Evolutionary conservation across 1,140 invertebrate genomes (phyloP).

Genomic region (Manduca sexta): DNA sequence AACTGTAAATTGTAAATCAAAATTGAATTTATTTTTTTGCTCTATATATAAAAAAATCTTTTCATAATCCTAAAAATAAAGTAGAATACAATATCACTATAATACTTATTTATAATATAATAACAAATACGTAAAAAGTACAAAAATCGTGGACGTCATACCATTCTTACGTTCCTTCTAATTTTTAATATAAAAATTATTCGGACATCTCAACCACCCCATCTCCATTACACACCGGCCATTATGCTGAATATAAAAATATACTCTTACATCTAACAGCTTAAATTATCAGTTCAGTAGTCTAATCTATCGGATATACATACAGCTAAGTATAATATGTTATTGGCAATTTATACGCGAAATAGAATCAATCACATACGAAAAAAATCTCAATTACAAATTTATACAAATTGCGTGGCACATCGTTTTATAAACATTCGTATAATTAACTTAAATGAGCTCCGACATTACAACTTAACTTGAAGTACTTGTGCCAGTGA

Average conservation of each 20-base stretch:
- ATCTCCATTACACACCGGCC: slow-evolving; percentile 21
- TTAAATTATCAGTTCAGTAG: slow-evolving; percentile 63
- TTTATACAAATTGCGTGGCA: slow-evolving; percentile 19
- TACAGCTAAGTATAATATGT: slow-evolving; percentile 27
- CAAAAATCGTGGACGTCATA: slow-evolving; percentile 47
- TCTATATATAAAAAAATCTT: slow-evolving; percentile 61
- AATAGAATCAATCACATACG: slow-evolving; percentile 14
- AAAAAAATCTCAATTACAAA: slow-evolving; percentile 31
- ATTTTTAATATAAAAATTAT: slow-evolving; percentile 73
- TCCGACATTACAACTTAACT: slow-evolving; percentile 29
- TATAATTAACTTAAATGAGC: slow-evolving; percentile 24
- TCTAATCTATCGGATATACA: slow-evolving; percentile 28
- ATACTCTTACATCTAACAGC: slow-evolving; percentile 30
- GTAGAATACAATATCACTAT: slow-evolving; percentile 55
- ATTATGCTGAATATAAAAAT: slow-evolving; percentile 44
- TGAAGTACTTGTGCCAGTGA: slow-evolving; percentile 63
- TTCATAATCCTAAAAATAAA: slow-evolving; percentile 62
- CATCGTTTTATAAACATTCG: slow-evolving; percentile 40
- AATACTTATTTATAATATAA: slow-evolving; percentile 61
- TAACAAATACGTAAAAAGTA: slow-evolving; percentile 45
- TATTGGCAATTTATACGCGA: slow-evolving; percentile 22
- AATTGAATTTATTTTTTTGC: slow-evolving; percentile 53
- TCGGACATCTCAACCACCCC: slow-evolving; percentile 40
- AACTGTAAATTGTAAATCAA: slow-evolving; percentile 25
- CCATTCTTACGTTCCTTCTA: slow-evolving; percentile 56